Percentiles rank a stretch among this genome's conserved stretches.
These are phyloP conservation scores for Hypolimnas misippus DNA, from an alignment of 2,888 invertebrate species.

Conservation along the genomic window DNA sequence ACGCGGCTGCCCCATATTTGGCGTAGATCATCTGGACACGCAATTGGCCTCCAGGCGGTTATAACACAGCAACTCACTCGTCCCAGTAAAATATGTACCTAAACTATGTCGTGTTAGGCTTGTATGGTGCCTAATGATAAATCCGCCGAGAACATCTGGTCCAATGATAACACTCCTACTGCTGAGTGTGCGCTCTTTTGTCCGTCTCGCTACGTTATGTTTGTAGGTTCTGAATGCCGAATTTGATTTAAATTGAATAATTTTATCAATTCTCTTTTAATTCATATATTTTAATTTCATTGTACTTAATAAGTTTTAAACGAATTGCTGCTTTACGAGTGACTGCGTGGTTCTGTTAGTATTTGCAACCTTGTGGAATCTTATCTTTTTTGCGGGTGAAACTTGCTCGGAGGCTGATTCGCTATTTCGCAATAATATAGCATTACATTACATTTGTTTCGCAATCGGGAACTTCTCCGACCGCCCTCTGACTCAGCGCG, in stretches of 20 bases:
- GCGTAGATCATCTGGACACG: conserved; percentile 50
- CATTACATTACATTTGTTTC: conserved; percentile 21
- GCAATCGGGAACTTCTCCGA: conserved; percentile 22
- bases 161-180: conserved; percentile 2
- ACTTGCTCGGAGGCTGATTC: conserved; percentile 33
- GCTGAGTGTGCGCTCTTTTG: background rate
- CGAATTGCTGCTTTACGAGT: background rate
- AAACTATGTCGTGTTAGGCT: background rate
- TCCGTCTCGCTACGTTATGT: background rate
- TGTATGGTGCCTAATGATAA: background rate
- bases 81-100: background rate
- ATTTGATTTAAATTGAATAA: background rate
- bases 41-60: conserved; percentile 41
- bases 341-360: conserved; percentile 7
- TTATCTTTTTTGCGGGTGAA: conserved; percentile 36
- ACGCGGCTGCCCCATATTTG: conserved; percentile 53
- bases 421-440: conserved; percentile 26
- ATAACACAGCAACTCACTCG: conserved; percentile 7
- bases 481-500: conserved; percentile 14
- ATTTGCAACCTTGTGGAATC: conserved; percentile 35
- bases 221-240: background rate
- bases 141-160: background rate
- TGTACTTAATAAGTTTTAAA: background rate
- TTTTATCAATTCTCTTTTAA: background rate
- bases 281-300: background rate